Conservation (phyloP, 1,140 invertebrate species). For the Cyrtorhinus lividipennis region DNA sequence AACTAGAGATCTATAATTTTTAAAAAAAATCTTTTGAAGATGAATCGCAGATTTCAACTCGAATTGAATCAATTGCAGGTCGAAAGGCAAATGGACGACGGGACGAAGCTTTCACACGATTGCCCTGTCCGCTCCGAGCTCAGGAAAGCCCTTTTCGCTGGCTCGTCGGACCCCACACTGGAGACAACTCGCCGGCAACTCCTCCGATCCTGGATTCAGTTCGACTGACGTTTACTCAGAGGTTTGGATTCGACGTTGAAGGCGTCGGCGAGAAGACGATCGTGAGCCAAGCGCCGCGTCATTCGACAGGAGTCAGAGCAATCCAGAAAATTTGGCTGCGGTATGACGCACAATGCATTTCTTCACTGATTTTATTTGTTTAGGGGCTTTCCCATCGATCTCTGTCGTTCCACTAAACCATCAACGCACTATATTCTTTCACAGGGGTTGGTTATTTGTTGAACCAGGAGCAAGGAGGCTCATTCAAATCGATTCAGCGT, state of each 20-base stretch:
- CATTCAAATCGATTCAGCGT: no score
- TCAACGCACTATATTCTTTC: no score
- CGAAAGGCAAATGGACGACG: conserved; percentile 46
- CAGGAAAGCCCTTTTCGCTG: conserved; percentile 26
- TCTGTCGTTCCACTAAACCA: no score
- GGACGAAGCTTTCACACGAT: conserved; percentile 56
- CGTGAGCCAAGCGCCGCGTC: neutral
- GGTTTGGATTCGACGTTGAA: conserved; percentile 23
- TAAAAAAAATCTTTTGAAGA: no score
- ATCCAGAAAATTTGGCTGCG: conserved; percentile 19
- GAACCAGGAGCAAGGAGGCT: no score
- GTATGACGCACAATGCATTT: no score
- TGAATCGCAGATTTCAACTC: no score
- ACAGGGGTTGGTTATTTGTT: no score
- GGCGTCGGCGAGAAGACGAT: neutral
- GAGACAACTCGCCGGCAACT: neutral
- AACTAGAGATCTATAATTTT: no score
- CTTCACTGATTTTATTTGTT: no score
- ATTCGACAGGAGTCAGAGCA: conserved; percentile 22
- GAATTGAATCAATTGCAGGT: no score
- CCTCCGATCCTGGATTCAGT: conserved; percentile 8
- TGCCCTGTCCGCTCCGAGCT: conserved; percentile 43
- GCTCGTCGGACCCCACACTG: neutral
- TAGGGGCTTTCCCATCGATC: no score
- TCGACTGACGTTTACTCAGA: conserved; percentile 22